Evolutionary conservation across 2,888 invertebrate species (phyloP), one percentile per base, ranked within the genome.

Genomic region (Synergus laeviventris): DNA sequence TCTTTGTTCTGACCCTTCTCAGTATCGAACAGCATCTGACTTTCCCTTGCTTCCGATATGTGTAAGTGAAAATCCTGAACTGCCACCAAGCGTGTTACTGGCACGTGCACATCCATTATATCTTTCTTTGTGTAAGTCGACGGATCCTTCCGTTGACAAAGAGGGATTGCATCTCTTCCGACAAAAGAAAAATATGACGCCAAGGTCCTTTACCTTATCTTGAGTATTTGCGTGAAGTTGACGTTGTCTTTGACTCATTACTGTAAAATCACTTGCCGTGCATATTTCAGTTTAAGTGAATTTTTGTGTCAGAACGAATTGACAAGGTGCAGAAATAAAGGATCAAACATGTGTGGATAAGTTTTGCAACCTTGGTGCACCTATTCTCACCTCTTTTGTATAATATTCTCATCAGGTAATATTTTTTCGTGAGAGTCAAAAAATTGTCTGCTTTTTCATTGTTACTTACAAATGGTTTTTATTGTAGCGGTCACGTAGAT

Each of bases 91-190:
- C 76, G 75, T 80, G 82, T 75, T 76, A 45, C 54, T 60, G 77
- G 60, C 83, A 84, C 83, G 83, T 78, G 82, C 75, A 56, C 76
- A 78, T 78, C 76, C 42, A 76, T 82, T 79, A 78, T 79, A 78
- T 77, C 42, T 61, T n/a, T 66, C 39, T 21, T 59, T 70, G 49
- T 49, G 49, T 62, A 24, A 31, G 45, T 66, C 45, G 16, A 45
- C 11, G 45, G 66, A 66, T 66, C 66, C 64, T 42, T 24, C 16
- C 8, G 24, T 45, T 45, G 45, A 66, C 66, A 66, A 66, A 66
- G 66, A 66, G 45, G 9, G 42, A 66, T 66, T 24, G 42, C 45
- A 8, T 45, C 11, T 66, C 12, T 42, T 45, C 24, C 7, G 24
- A 66, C 45, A 66, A 66, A 66, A 45, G 66, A 45, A 66, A 64